Conservation (phyloP, 2,113 vertebrate species). For the Alexandromys fortis region DNA sequence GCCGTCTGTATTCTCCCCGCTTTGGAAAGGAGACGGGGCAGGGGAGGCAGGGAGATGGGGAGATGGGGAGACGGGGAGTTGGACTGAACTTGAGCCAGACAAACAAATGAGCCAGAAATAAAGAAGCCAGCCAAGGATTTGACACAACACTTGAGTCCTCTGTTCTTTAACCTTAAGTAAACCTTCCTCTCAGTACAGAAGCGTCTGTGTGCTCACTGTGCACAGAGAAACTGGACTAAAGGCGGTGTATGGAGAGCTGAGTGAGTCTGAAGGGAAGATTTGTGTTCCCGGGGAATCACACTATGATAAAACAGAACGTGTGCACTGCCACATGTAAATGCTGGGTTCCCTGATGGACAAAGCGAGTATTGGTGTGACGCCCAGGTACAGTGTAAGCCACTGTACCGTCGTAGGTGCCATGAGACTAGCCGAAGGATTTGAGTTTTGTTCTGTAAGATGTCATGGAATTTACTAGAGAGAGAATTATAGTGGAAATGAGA, state of each 20-base stretch:
- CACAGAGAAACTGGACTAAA: background rate
- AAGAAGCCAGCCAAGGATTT: background rate
- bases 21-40: background rate
- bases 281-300: background rate
- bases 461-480: background rate
- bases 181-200: background rate
- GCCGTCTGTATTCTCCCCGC: background rate
- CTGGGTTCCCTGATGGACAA: background rate
- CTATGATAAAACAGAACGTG: background rate
- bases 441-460: background rate
- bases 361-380: background rate
- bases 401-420: background rate
- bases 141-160: background rate
- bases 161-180: constrained; percentile 17
- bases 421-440: background rate
- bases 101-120: background rate
- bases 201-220: background rate
- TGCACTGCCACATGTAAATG: background rate
- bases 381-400: background rate
- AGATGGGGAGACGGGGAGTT: background rate
- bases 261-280: background rate
- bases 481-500: background rate
- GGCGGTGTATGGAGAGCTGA: background rate
- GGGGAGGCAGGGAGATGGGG: too few relatives aligned
- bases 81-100: background rate